Evolutionary conservation across 2,113 vertebrate species (phyloP).

Genomic region (Chaetodon auriga): DNA sequence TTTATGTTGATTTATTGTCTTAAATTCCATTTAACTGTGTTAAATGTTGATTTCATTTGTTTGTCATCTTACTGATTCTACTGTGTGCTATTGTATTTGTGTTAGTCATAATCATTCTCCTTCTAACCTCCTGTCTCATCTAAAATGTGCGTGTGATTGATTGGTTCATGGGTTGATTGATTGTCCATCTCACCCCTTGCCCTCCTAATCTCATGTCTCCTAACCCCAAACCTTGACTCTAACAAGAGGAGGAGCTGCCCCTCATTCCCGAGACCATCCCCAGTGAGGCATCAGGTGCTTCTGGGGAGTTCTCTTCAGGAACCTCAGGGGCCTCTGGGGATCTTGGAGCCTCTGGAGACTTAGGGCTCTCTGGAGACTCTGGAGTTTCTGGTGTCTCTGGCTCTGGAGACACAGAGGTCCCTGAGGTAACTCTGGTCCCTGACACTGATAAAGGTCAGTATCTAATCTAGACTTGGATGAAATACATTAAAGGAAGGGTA

Average conservation of each 20-base stretch:
- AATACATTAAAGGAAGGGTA: constrained; percentile 16
- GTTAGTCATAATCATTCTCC: constrained; percentile 42
- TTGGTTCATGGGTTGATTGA: constrained; percentile 58
- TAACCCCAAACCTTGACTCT: constrained; percentile 78
- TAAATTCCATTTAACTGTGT: constrained; percentile 78
- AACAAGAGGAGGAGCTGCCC: constrained; percentile 83
- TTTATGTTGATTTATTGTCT: constrained; percentile 42
- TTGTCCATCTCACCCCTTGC: constrained; percentile 55
- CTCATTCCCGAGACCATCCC: constrained; percentile 57
- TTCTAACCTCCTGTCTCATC: constrained; percentile 49
- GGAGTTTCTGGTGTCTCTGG: constrained; percentile 66
- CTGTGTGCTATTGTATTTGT: constrained; percentile 28
- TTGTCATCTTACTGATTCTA: constrained; percentile 15
- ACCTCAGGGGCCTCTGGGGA: constrained; percentile 72
- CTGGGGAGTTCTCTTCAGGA: constrained; percentile 75
- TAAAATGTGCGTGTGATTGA: constrained; percentile 50
- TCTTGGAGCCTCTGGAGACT: constrained; percentile 60
- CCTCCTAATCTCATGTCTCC: constrained; percentile 65
- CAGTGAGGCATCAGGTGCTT: constrained; percentile 74
- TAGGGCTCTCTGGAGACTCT: constrained; percentile 61
- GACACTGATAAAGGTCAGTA: constrained; percentile 83
- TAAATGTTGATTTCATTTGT: constrained; percentile 69
- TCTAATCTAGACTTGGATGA: constrained; percentile 35
- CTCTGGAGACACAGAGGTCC: constrained; percentile 70
- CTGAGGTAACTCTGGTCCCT: constrained; percentile 68